These are phyloP conservation scores for Maconellicoccus hirsutus DNA, from an alignment of 1,140 invertebrate species.

Conservation along the genomic window DNA sequence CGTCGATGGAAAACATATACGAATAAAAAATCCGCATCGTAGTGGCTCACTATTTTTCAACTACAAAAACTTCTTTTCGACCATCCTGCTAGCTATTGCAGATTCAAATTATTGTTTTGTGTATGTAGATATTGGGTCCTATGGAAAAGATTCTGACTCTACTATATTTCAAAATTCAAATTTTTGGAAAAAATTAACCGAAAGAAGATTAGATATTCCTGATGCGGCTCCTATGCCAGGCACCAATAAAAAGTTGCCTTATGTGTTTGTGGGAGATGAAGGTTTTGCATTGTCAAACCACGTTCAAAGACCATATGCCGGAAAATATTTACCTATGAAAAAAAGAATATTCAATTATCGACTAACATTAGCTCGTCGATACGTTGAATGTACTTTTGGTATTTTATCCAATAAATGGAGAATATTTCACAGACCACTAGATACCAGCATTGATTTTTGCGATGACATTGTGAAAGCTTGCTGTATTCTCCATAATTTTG, in stretches of 20 bases:
- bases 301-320: constrained; percentile 32
- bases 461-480: constrained; percentile 29
- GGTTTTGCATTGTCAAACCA: constrained; percentile 34
- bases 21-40: constrained; percentile 23
- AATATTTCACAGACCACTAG: constrained; percentile 28
- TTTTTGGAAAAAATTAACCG: constrained; percentile 20
- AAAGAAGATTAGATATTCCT: constrained; percentile 11
- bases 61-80: constrained; percentile 27
- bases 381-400: constrained; percentile 38
- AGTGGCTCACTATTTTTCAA: constrained; percentile 27
- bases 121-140: constrained; percentile 24
- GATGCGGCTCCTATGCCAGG: not conserved
- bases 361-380: constrained; percentile 30
- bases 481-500: constrained; percentile 27
- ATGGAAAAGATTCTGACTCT: constrained; percentile 25
- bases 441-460: constrained; percentile 29
- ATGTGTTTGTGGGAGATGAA: constrained; percentile 34
- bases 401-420: constrained; percentile 31
- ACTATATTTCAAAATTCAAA: constrained; percentile 23
- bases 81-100: constrained; percentile 20
- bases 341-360: constrained; percentile 36
- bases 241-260: not conserved
- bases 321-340: constrained; percentile 23
- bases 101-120: constrained; percentile 24
- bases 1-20: constrained; percentile 37